These are phyloP conservation scores for Pitangus sulphuratus DNA, from an alignment of 2,797 vertebrate species.

Conservation along the genomic window DNA sequence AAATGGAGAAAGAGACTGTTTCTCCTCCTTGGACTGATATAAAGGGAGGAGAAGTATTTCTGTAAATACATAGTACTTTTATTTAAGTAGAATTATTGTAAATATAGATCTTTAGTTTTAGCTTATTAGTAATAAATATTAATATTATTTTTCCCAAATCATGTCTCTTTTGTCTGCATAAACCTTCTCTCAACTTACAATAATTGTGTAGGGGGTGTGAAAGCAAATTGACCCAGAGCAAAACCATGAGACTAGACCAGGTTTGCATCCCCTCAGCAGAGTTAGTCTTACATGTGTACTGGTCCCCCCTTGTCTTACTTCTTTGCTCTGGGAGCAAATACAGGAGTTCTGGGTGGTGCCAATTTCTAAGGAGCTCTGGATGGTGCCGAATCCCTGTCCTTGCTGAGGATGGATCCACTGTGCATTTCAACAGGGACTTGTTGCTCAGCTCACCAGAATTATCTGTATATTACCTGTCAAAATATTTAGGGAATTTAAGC, in stretches of 20 bases:
- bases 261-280: background rate
- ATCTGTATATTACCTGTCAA: background rate
- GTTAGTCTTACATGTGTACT: accelerated
- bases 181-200: too few species aligned
- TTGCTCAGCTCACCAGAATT: background rate
- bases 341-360: background rate
- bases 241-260: background rate
- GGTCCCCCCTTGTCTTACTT: background rate
- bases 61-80: too few species aligned
- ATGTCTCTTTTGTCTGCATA: too few species aligned
- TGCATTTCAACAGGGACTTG: background rate
- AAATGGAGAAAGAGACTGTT: too few species aligned
- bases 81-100: too few species aligned
- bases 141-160: too few species aligned
- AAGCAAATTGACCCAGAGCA: too few species aligned
- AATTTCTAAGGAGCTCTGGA: background rate
- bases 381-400: background rate
- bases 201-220: too few species aligned
- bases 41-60: too few species aligned
- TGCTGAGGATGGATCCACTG: background rate
- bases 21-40: too few species aligned
- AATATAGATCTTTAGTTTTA: too few species aligned
- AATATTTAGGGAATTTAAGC: background rate
- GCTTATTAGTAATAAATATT: too few species aligned
- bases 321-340: background rate